Percentiles rank a stretch among this genome's conserved stretches.
phyloP scores from a whole-genome alignment of 1,140 invertebrate species.

The Drosophila melanogaster region Release_6_plus_ISO1_MT NC_004354.4:9818001-9818500 shows the following conservation, averaged over 20 bases:
- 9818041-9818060: slow-evolving; percentile 71
- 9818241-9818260: not conserved
- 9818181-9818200: slow-evolving; percentile 41
- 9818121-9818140: slow-evolving; percentile 42
- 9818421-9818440: not conserved
- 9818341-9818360: slow-evolving; percentile 53
- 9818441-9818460: slow-evolving; percentile 14
- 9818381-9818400: not conserved
- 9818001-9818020: not conserved
- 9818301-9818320: not conserved
- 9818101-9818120: slow-evolving; percentile 77
- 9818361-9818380: slow-evolving; percentile 39
- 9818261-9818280: slow-evolving; percentile 67
- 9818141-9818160: slow-evolving; percentile 32
- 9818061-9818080: slow-evolving; percentile 73
- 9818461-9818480: slow-evolving; percentile 75
- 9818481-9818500: slow-evolving; percentile 23
- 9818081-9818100: slow-evolving; percentile 79
- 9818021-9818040: slow-evolving; percentile 16
- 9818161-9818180: slow-evolving; percentile 52
- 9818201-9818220: slow-evolving; percentile 31
- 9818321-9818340: slow-evolving; percentile 48
- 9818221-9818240: not conserved
- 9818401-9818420: not conserved
- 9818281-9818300: slow-evolving; percentile 14